Evolutionary conservation across 2,797 vertebrate species (phyloP).

Genomic region (Chaunax sp.): DNA sequence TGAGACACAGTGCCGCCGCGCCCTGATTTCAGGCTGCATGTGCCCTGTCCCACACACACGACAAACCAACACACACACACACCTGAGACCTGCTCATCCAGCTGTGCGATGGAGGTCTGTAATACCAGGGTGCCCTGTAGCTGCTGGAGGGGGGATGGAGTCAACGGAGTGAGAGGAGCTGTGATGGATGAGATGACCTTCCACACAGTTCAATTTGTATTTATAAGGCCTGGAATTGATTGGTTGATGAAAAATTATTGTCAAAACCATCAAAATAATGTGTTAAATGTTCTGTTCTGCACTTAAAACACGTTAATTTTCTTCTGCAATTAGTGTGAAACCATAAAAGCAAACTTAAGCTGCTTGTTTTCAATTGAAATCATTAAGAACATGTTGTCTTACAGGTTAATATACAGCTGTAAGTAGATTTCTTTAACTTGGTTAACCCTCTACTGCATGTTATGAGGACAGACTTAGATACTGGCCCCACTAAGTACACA

Average conservation of each 20-base stretch:
- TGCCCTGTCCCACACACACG: conserved; percentile 1
- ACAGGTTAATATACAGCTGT: no score
- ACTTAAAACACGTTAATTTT: background rate
- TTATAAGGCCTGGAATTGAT: background rate
- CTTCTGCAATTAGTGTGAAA: background rate
- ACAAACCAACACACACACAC: conserved; percentile 8
- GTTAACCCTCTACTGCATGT: no score
- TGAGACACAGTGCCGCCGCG: background rate
- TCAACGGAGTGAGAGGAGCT: no score
- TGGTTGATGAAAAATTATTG: background rate
- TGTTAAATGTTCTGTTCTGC: background rate
- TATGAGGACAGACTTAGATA: background rate
- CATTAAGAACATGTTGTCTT: no score
- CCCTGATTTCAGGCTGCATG: conserved; percentile 21
- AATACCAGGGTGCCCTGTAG: conserved; percentile 14
- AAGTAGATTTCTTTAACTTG: no score
- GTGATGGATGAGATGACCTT: conserved; percentile 8
- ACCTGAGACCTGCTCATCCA: conserved; percentile 41
- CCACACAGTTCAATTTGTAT: background rate
- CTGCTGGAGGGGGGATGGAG: conserved; percentile 1
- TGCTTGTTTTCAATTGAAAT: no score
- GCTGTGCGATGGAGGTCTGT: conserved; percentile 40
- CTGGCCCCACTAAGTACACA: background rate
- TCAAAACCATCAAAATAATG: background rate
- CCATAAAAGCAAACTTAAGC: background rate